phyloP scores from a whole-genome alignment of 2,888 invertebrate genomes.

The Parnassius mnemosyne region DNA sequence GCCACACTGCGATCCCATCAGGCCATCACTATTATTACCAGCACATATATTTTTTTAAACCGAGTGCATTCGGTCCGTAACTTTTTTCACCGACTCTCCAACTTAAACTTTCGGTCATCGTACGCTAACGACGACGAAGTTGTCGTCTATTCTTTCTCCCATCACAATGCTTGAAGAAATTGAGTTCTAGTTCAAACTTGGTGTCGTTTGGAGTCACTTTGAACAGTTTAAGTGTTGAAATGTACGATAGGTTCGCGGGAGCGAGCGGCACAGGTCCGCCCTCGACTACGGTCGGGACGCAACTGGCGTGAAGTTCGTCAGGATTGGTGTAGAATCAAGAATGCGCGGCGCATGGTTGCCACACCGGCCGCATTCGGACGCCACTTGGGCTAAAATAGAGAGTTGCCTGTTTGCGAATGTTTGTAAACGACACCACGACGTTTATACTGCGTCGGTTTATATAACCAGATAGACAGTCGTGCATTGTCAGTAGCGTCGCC shows the following conservation, averaged over 20 bases:
- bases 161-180: slow-evolving; percentile 53
- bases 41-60: slow-evolving; percentile 70
- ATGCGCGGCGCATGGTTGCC: slow-evolving; percentile 78
- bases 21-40: slow-evolving; percentile 71
- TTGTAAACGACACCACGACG: slow-evolving; percentile 16
- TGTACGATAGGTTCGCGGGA: slow-evolving; percentile 64
- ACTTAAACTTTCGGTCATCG: slow-evolving; percentile 75
- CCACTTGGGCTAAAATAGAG: slow-evolving; percentile 58
- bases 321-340: slow-evolving; percentile 69
- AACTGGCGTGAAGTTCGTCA: slow-evolving; percentile 74
- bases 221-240: slow-evolving; percentile 64
- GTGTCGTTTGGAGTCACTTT: slow-evolving; percentile 58
- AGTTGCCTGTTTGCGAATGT: slow-evolving; percentile 48
- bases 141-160: slow-evolving; percentile 52
- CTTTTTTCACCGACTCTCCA: slow-evolving; percentile 61
- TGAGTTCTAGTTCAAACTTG: slow-evolving; percentile 41
- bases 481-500: slow-evolving; percentile 77
- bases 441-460: slow-evolving; percentile 46
- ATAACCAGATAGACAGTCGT: slow-evolving; percentile 76
- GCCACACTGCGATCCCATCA: slow-evolving; percentile 77
- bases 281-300: slow-evolving; percentile 56
- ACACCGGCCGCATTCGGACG: slow-evolving; percentile 69
- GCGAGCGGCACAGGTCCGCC: slow-evolving; percentile 60
- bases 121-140: slow-evolving; percentile 46
- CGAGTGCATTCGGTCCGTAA: slow-evolving; percentile 71